These are phyloP conservation scores for Cynopterus brachyotis DNA, from an alignment of 2,113 vertebrate species.

Conservation along the genomic window DNA sequence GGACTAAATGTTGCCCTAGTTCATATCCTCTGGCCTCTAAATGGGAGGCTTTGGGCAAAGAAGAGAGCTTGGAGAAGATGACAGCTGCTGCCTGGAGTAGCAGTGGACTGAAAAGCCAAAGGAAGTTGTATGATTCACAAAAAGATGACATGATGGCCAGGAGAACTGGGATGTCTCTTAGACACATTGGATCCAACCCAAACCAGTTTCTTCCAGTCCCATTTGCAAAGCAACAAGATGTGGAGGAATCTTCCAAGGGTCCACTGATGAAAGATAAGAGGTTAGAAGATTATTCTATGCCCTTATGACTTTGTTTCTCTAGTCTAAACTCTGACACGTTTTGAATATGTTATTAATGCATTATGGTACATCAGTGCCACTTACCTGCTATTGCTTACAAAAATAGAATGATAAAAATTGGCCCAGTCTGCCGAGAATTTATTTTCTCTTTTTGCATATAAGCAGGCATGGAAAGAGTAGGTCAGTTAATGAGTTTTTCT, in stretches of 20 bases:
- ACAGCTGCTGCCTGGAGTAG: constrained; percentile 68
- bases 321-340: neutral
- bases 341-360: constrained; percentile 17
- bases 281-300: constrained; percentile 70
- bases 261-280: constrained; percentile 72
- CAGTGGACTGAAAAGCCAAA: constrained; percentile 68
- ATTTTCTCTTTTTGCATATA: neutral
- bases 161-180: constrained; percentile 79
- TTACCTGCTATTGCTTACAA: neutral
- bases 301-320: neutral
- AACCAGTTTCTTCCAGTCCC: constrained; percentile 86
- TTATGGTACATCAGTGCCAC: neutral
- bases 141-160: constrained; percentile 82
- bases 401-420: neutral
- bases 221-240: constrained; percentile 79
- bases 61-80: constrained; percentile 69
- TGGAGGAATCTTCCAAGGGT: constrained; percentile 71
- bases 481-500: neutral
- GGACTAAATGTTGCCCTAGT: constrained; percentile 79
- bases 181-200: constrained; percentile 67
- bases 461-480: neutral
- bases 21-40: constrained; percentile 75
- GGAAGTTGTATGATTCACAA: constrained; percentile 75
- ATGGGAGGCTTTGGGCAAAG: constrained; percentile 69
- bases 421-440: neutral